Evolutionary conservation across 2,113 vertebrate species (phyloP).

Genomic region (Mus musculus): DNA sequence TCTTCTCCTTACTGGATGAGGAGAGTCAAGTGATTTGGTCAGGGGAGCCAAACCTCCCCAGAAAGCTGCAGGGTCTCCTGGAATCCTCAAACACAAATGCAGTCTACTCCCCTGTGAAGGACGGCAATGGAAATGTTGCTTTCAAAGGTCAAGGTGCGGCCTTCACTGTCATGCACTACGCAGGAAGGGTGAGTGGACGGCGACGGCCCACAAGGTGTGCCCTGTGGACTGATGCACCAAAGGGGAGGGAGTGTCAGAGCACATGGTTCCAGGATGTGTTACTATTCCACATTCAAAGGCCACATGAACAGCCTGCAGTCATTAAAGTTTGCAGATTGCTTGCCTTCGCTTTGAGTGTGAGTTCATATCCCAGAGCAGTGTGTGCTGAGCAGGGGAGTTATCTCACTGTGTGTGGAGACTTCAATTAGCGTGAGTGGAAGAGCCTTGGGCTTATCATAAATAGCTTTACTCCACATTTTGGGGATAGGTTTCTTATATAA

Average conservation of each 20-base stretch:
- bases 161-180: constrained; percentile 94
- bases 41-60: constrained; percentile 91
- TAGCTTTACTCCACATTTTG: neutral
- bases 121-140: constrained; percentile 95
- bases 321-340: neutral
- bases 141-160: constrained; percentile 91
- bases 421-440: neutral
- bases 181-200: constrained; percentile 90
- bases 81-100: constrained; percentile 88
- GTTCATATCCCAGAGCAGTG: neutral
- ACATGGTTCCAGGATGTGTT: neutral
- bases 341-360: neutral
- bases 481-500: neutral
- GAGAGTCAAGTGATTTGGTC: constrained; percentile 92
- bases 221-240: neutral
- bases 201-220: neutral
- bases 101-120: constrained; percentile 92
- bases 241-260: neutral
- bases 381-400: rapidly evolving
- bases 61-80: constrained; percentile 92
- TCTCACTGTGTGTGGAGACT: neutral
- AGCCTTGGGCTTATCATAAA: neutral
- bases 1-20: constrained; percentile 94
- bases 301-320: neutral
- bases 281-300: neutral